Evolutionary conservation across 2,113 vertebrate species (phyloP), one percentile per base, ranked within the genome.

Genomic region (Callorhinus ursinus): DNA sequence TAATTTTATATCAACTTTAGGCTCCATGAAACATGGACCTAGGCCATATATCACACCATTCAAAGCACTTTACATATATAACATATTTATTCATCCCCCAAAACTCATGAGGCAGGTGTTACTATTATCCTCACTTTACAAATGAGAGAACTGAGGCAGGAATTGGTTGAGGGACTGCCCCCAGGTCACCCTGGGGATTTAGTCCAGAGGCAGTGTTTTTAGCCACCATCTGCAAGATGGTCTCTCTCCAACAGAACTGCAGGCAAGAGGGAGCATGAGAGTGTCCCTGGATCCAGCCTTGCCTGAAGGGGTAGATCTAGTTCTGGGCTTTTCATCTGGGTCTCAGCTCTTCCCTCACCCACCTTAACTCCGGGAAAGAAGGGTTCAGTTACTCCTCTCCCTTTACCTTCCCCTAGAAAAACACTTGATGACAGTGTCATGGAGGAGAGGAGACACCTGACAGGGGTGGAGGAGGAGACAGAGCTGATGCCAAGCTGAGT

Each of bases 301-400:
- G 33, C 53, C 92, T 86, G 72, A 93, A 74, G 31, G 33, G 86
- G 46, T 21, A 63, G 19, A 67, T 65, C 13, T 8, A 46, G n/a
- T 22, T 53, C 67, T 69, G 15, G 39, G 19, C 31, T 84, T 79
- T 71, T 93, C 8, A 31, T 22, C 33, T 81, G 18, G 26, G 13
- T 53, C 53, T 88, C 72, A 82, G 49, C 6, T 14, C 59, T 2
- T 74, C 39, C 39, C 22, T 19, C 26, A 49, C 4, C 51, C n/a
- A 82, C 31, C 85, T 95, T 36, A 97, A 59, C 15, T 65, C 49
- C 33, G 63, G 90, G 61, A 88, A 96, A 76, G 18, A 91, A 46
- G 15, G 31, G 10, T 39, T 69, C 65, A 26, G 76, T 74, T 81
- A 51, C 36, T n/a, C 51, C 22, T 16, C 19, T 46, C 21, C n/a